Evolutionary conservation across 2,797 vertebrate genomes (phyloP), one percentile per base, ranked within the genome.

Genomic region (Neoniphon sammara): DNA sequence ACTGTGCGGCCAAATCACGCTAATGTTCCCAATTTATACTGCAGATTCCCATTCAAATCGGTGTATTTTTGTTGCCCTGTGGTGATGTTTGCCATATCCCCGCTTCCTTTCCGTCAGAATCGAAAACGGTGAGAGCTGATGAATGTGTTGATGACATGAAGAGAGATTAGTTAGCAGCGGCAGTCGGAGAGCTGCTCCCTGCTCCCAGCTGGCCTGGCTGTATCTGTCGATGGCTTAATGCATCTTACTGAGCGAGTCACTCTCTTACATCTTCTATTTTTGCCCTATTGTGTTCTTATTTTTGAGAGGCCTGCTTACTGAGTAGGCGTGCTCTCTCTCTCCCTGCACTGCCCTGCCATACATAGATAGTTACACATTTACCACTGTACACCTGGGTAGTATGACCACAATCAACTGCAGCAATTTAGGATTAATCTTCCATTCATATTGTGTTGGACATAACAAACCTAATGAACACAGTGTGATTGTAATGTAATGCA

Each of bases 111-210:
- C 60, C 71, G 44, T 21, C 65, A 31, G 66, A 73, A 70, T 82
- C 75, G 80, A 36, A 75, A 81, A 80, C 42, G 18, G 66, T 57
- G 50, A 75, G 50, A 66, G 63, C 50, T 59, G 61, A 85, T 82
- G 36, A 59, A 64, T 66, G 66, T 85, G 87, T 86, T 82, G 82
- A 70, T 77, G 85, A 82, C 80, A 63, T 46, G 23, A 66, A 60
- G 58, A 66, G 50, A 85, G 78, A 83, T 85, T 79, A 78, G 66
- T 36, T n/a, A 60, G 78, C 42, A 49, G 46, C 66, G 55, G 12
- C 78, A 73, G 59, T 66, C 70, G 67, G 39, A 53, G 34, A 52
- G 20, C 20, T 39, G 36, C 9, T 8, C 36, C 36, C 7, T 21
- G 49, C 46, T 6, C 55, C n/a, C 46, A 57, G 67, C 55, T 66